Evolutionary conservation across 1,140 invertebrate genomes (phyloP).

Genomic region (Ridgeia piscesae): DNA sequence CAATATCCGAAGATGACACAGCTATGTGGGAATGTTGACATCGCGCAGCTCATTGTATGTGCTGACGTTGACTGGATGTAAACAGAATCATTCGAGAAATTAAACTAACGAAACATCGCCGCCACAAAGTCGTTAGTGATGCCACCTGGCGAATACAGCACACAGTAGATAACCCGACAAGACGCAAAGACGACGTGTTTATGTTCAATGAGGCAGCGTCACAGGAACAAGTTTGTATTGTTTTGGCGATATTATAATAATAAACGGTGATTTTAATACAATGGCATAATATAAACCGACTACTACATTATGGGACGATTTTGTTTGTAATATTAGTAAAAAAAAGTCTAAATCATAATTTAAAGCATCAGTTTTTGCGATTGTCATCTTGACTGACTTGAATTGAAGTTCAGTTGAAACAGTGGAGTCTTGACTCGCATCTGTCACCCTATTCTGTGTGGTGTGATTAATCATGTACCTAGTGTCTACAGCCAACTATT

Average conservation of each 20-base stretch:
- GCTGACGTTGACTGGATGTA: neutral
- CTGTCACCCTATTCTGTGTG: no score
- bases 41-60: neutral
- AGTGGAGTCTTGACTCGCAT: no score
- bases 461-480: no score
- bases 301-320: no score
- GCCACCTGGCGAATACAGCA: neutral
- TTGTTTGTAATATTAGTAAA: no score
- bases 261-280: neutral
- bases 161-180: neutral
- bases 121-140: neutral
- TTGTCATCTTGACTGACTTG: no score
- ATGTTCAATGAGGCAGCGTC: neutral
- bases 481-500: no score
- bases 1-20: neutral
- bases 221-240: neutral
- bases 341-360: no score
- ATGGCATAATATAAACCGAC: neutral
- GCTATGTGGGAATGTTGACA: neutral
- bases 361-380: no score
- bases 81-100: neutral
- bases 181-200: neutral
- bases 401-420: no score
- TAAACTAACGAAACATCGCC: neutral
- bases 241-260: neutral